Percentiles rank a stretch among this genome's conserved stretches.
phyloP scores from a whole-genome alignment of 2,888 invertebrate species.

The Arge pagana region DNA sequence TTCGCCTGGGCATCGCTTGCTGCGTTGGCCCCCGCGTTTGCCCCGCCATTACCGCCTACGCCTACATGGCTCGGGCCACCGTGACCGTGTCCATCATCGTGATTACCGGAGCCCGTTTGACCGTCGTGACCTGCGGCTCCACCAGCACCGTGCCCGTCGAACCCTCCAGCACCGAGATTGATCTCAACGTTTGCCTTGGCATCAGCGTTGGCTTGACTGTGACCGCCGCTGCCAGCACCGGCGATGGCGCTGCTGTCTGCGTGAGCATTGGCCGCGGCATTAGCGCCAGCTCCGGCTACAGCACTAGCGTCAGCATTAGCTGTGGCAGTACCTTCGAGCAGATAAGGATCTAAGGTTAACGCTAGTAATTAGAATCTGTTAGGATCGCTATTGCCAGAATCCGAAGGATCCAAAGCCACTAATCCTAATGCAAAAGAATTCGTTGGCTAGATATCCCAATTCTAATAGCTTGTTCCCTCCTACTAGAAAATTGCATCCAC shows the following conservation, averaged over 20 bases:
- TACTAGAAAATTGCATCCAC: no score
- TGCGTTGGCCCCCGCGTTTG: background rate
- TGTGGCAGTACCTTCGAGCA: conserved; percentile 4
- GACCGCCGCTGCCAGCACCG: background rate
- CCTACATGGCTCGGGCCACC: background rate
- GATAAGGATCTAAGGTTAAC: no score
- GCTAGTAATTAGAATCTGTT: no score
- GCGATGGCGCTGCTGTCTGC: conserved; percentile 2
- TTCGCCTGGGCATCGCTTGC: background rate
- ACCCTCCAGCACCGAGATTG: conserved; percentile 1
- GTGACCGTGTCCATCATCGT: conserved; percentile 3
- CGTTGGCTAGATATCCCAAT: background rate
- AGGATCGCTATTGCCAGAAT: no score
- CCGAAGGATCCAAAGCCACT: no score
- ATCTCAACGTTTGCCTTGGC: background rate
- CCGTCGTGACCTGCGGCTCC: conserved; percentile 6
- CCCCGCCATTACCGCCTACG: background rate
- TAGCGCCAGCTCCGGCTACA: conserved; percentile 1
- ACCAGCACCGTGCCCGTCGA: background rate
- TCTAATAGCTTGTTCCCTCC: background rate
- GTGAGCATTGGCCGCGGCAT: background rate
- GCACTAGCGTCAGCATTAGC: conserved; percentile 13
- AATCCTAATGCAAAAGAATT: no score
- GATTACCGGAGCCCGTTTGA: background rate
- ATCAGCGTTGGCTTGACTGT: background rate